Base-by-base conservation (phyloP, 2,888 invertebrate genomes). In the Lobophora halterata region DNA sequence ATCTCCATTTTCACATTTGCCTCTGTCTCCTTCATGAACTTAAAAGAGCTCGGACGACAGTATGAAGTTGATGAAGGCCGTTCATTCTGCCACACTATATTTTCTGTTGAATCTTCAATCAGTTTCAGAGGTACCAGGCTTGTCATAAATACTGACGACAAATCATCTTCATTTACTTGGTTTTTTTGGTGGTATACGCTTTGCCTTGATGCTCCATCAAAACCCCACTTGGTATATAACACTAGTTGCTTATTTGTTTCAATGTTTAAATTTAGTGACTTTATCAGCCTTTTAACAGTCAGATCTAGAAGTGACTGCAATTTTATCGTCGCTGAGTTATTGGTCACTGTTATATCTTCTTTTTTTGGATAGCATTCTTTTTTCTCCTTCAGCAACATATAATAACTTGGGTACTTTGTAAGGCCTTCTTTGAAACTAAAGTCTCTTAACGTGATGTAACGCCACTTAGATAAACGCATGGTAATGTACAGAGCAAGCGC, bases 151-250 rank as follows among this genome's bases (percentile, higher is more conserved):
- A 7, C 11, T 8, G 23, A 11, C 4, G 11, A 23, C 4, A 9
- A 8, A 11, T 23, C 8, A 1, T 16, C 16, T 16, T 14, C 16
- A 5, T 26, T 7, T 26, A 5, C 11, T 26, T 14, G 7, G 1
- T 6, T 26, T 16, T 5, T 26, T 16, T 26, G 26, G 3, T 21
- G 4, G 5, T 21, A 21, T 3, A 9, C 9, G 16, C 26, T 26
- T 5, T 26, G 26, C 8, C 26, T 16, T 3, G 13, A 26, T 5
- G 14, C 2, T 14, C 26, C 14, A 26, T 26, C 26, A 2, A 14
- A 26, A 5, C 26, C 26, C 26, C 26, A 26, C 16, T 26, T 26
- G 16, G 8, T 14, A 4, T 8, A 3, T 8, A 26, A 16, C 7
- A 16, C 8, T 4, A 26, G 26, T 20, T 20, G 18, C 18, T 18